These are phyloP conservation scores for Panagrolaimus sp. DNA, from an alignment of 1,140 invertebrate species.

Conservation along the genomic window DNA sequence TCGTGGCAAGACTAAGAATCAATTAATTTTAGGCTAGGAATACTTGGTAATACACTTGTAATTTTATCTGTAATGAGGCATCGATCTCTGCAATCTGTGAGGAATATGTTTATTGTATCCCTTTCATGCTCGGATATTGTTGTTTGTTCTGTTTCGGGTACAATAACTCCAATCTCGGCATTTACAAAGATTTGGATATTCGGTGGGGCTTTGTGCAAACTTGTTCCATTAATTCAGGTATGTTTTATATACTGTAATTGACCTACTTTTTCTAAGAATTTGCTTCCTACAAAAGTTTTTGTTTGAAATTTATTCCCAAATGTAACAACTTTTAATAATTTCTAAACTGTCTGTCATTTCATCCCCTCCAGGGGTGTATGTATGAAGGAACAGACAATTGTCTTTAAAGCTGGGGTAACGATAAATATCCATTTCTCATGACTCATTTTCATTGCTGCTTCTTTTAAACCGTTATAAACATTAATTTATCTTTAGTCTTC, in stretches of 20 bases:
- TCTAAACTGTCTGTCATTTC: too few relatives aligned
- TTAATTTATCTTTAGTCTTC: too few relatives aligned
- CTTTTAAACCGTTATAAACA: too few relatives aligned
- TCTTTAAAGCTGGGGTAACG: too few relatives aligned
- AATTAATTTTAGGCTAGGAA: conserved; percentile 25
- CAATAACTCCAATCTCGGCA: conserved; percentile 58
- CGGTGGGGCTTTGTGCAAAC: conserved; percentile 46
- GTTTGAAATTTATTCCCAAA: too few relatives aligned
- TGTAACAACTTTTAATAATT: too few relatives aligned
- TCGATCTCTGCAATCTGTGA: conserved; percentile 61
- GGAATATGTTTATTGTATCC: conserved; percentile 58
- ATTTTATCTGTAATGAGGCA: conserved; percentile 60
- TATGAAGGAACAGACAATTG: too few relatives aligned
- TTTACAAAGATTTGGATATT: conserved; percentile 58
- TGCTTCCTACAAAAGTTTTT: too few relatives aligned
- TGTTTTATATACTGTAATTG: conserved; percentile 13
- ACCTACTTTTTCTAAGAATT: too few relatives aligned
- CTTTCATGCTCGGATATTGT: conserved; percentile 58
- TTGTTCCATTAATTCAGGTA: conserved; percentile 47
- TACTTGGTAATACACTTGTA: conserved; percentile 40
- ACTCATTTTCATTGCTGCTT: too few relatives aligned
- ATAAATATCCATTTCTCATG: too few relatives aligned
- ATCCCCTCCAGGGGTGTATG: too few relatives aligned
- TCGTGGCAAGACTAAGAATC: background rate
- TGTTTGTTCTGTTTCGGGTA: conserved; percentile 54